phyloP scores from a whole-genome alignment of 1,140 invertebrate species.

The Globodera rostochiensis region DNA sequence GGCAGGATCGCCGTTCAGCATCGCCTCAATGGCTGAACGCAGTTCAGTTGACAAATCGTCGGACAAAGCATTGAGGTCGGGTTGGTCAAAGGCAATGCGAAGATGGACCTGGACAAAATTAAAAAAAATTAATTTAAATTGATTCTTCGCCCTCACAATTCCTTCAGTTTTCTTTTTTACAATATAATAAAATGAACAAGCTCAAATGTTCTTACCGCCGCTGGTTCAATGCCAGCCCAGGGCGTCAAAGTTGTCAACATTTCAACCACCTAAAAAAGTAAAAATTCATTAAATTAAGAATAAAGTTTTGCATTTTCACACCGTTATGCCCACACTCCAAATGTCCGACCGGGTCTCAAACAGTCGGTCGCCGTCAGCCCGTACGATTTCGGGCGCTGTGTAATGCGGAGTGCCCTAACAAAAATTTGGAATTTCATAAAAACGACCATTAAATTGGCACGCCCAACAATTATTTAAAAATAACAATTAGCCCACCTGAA shows the following conservation, averaged over 20 bases:
- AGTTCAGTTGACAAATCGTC: slow-evolving; percentile 2
- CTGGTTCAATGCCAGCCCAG: slow-evolving; percentile 42
- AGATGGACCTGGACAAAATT: slow-evolving; percentile 31
- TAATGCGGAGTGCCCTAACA: slow-evolving; percentile 48
- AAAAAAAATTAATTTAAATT: neutral
- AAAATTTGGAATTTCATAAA: neutral
- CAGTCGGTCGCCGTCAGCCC: slow-evolving; percentile 24
- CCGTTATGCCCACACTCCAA: slow-evolving; percentile 46
- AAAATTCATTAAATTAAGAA: neutral
- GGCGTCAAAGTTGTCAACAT: slow-evolving; percentile 48
- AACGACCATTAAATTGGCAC: neutral
- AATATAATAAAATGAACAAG: neutral
- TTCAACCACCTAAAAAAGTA: slow-evolving; percentile 32
- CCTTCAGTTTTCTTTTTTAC: too few species aligned
- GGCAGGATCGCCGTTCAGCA: slow-evolving; percentile 38
- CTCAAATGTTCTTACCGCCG: slow-evolving; percentile 19
- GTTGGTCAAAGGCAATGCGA: slow-evolving; percentile 45
- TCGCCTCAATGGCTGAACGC: slow-evolving; percentile 14
- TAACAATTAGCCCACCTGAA: slow-evolving; percentile 5
- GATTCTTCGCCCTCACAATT: neutral
- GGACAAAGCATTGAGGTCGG: slow-evolving; percentile 28
- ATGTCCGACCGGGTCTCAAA: slow-evolving; percentile 51
- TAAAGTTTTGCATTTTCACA: neutral
- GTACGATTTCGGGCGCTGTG: slow-evolving; percentile 45
- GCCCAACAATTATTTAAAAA: neutral